phyloP scores from a whole-genome alignment of 1,140 invertebrate genomes.

The Doryteuthis pealeii region DNA sequence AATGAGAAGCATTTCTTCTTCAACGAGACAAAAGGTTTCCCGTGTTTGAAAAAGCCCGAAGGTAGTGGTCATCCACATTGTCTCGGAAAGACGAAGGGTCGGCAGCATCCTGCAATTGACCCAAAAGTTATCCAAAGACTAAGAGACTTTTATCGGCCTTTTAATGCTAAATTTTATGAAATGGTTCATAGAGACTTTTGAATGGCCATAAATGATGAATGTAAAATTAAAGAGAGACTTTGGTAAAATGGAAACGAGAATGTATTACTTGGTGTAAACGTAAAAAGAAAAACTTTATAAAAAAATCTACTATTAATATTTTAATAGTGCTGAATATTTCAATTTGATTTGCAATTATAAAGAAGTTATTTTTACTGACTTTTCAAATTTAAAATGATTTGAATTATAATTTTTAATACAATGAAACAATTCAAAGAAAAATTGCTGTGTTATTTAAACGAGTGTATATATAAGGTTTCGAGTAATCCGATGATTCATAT shows the following conservation, averaged over 20 bases:
- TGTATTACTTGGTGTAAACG: background rate
- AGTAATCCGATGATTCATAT: too few relatives aligned
- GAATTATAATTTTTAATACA: too few relatives aligned
- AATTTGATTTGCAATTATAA: background rate
- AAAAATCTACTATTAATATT: background rate
- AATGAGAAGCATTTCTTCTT: constrained; percentile 73
- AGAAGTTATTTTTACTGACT: too few relatives aligned
- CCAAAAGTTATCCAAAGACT: constrained; percentile 51
- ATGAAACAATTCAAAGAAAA: too few relatives aligned
- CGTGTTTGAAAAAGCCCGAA: constrained; percentile 60
- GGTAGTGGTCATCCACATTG: constrained; percentile 64
- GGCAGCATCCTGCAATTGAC: constrained; percentile 56
- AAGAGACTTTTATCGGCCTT: constrained; percentile 53
- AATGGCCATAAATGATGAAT: constrained; percentile 29
- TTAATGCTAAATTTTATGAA: constrained; percentile 55
- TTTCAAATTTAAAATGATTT: too few relatives aligned
- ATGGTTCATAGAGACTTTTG: constrained; percentile 32
- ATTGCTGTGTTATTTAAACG: too few relatives aligned
- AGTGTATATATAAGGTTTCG: too few relatives aligned
- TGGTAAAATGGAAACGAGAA: background rate
- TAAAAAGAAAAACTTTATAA: background rate
- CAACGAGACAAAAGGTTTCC: constrained; percentile 54
- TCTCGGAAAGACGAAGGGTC: constrained; percentile 59
- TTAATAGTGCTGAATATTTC: background rate
- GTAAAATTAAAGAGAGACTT: background rate